phyloP scores from a whole-genome alignment of 1,140 invertebrate genomes.

The Cyrtorhinus lividipennis region DNA sequence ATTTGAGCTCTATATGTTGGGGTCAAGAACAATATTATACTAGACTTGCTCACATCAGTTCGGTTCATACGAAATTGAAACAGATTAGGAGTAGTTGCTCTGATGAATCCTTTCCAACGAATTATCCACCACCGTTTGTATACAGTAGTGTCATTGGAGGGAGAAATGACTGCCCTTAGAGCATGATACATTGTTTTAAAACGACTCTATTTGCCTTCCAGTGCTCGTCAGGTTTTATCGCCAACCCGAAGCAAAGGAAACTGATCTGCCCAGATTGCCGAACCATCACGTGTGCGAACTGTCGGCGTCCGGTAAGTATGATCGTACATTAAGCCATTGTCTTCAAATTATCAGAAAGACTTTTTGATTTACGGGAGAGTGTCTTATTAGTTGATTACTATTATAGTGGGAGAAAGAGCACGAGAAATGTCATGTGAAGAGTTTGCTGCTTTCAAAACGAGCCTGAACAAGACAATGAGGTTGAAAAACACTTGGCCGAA shows the following conservation, averaged over 20 bases:
- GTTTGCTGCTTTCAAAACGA: conserved; percentile 75
- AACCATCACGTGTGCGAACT: conserved; percentile 73
- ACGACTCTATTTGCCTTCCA: too few relatives aligned
- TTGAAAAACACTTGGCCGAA: conserved; percentile 71
- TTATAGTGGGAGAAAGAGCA: conserved; percentile 80
- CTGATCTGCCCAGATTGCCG: conserved; percentile 82
- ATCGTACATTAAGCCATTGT: not conserved
- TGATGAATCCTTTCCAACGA: too few relatives aligned
- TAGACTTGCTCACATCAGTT: too few relatives aligned
- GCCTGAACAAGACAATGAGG: conserved; percentile 74
- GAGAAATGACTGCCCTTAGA: conserved; percentile 9
- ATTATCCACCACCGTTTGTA: too few relatives aligned
- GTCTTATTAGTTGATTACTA: conserved; percentile 15
- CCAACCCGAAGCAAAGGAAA: conserved; percentile 67
- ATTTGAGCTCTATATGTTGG: too few relatives aligned
- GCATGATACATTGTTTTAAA: too few relatives aligned
- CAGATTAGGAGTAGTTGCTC: too few relatives aligned
- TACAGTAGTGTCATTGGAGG: too few relatives aligned
- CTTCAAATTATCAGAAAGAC: not conserved
- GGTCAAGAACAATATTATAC: too few relatives aligned
- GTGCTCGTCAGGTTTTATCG: conserved; percentile 91
- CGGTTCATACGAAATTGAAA: too few relatives aligned
- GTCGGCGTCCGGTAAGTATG: conserved; percentile 62
- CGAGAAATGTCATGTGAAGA: conserved; percentile 72
- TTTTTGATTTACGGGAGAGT: not conserved